phyloP scores from a whole-genome alignment of 35 echinoderm and acorn worm species.

The Diadema setosum region DNA sequence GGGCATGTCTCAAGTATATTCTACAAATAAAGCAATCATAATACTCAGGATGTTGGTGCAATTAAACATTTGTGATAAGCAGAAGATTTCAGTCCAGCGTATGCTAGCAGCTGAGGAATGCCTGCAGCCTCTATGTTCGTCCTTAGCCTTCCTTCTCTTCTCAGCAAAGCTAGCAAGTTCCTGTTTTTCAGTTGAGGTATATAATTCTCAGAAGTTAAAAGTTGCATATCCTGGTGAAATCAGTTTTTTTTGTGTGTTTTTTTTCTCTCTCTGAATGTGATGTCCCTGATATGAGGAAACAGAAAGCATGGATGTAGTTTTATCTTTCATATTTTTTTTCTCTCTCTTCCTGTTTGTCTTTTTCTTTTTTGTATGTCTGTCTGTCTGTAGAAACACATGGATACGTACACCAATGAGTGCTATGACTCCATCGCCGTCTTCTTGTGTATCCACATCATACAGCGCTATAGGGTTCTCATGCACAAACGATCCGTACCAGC shows the following conservation, averaged over 20 bases:
- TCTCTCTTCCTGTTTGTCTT: background rate
- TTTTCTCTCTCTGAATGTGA: background rate
- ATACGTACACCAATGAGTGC: slow-evolving; percentile 94
- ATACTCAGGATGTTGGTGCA: too few relatives aligned
- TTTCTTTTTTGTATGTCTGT: slow-evolving; percentile 1
- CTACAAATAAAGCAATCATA: too few relatives aligned
- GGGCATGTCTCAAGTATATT: too few relatives aligned
- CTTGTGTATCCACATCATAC: slow-evolving; percentile 96
- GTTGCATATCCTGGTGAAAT: too few relatives aligned
- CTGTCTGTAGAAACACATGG: slow-evolving; percentile 98
- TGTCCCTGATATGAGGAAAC: background rate
- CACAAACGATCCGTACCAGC: slow-evolving; percentile 85
- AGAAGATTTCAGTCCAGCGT: too few relatives aligned
- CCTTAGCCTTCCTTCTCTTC: too few relatives aligned
- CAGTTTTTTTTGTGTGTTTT: background rate
- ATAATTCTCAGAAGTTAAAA: too few relatives aligned
- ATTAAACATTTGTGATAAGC: too few relatives aligned
- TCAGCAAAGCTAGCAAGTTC: too few relatives aligned
- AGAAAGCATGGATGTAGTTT: background rate
- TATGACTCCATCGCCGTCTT: slow-evolving; percentile 92
- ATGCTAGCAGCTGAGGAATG: too few relatives aligned
- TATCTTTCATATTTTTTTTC: background rate
- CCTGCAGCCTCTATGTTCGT: too few relatives aligned
- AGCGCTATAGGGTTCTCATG: slow-evolving; percentile 86
- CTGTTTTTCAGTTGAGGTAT: too few relatives aligned